Evolutionary conservation across 2,797 vertebrate species (phyloP).

Genomic region (Pagetopsis macropterus): DNA sequence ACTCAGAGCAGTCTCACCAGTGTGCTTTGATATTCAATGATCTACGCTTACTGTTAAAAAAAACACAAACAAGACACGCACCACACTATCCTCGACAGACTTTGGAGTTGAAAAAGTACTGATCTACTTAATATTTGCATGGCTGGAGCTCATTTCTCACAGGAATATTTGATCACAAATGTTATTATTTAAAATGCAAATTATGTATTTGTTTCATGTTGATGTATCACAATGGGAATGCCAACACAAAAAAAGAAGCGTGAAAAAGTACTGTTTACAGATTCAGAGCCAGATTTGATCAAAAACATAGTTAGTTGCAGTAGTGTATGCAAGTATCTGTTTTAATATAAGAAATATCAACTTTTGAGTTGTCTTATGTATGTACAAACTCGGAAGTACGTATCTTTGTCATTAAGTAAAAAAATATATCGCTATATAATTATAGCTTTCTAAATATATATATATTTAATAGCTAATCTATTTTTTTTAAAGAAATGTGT

Average conservation of each 20-base stretch:
- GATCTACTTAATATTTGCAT: slow-evolving; percentile 56
- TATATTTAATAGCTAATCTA: not conserved
- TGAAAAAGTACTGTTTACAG: not conserved
- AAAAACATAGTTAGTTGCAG: slow-evolving; percentile 5
- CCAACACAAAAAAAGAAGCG: slow-evolving; percentile 14
- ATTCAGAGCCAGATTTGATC: slow-evolving; percentile 1
- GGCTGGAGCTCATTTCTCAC: slow-evolving; percentile 44
- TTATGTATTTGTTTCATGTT: slow-evolving; percentile 50
- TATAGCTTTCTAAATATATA: slow-evolving; percentile 16
- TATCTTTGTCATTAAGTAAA: not conserved
- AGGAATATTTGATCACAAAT: slow-evolving; percentile 57
- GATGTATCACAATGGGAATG: slow-evolving; percentile 21
- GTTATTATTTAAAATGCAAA: slow-evolving; percentile 53
- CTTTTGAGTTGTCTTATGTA: slow-evolving; percentile 5
- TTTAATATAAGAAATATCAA: slow-evolving; percentile 9
- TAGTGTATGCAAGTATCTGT: not conserved
- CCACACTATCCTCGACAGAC: slow-evolving; percentile 45
- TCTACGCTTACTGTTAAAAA: slow-evolving; percentile 43
- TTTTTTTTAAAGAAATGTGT: slow-evolving; percentile 23
- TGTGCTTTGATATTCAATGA: slow-evolving; percentile 52
- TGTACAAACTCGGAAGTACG: not conserved
- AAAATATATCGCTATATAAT: slow-evolving; percentile 9
- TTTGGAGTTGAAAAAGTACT: slow-evolving; percentile 51
- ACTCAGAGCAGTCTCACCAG: slow-evolving; percentile 44
- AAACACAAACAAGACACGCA: slow-evolving; percentile 47